Conservation (phyloP, 2,888 invertebrate genomes). For the Lamproptera curius region DNA sequence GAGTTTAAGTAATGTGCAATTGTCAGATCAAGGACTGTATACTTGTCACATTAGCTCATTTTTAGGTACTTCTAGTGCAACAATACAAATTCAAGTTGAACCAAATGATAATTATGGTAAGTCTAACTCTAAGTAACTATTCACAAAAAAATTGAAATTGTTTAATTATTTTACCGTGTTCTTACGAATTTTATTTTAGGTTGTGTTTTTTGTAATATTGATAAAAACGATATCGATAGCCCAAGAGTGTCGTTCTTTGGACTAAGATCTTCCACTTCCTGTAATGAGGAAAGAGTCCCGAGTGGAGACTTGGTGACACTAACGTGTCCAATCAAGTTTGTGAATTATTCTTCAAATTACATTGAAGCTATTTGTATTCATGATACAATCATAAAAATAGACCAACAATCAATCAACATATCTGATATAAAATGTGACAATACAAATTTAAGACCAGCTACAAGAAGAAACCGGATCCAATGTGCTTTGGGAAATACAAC, state of each 20-base stretch:
- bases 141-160: too few relatives aligned
- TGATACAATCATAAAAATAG: slow-evolving; percentile 31
- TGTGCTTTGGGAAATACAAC: slow-evolving; percentile 35
- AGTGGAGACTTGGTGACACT: slow-evolving; percentile 29
- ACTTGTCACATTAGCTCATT: slow-evolving; percentile 45
- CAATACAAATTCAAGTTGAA: slow-evolving; percentile 37
- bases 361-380: slow-evolving; percentile 34
- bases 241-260: slow-evolving; percentile 35
- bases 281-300: slow-evolving; percentile 34
- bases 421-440: slow-evolving; percentile 40
- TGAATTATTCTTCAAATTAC: slow-evolving; percentile 23
- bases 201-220: too few relatives aligned
- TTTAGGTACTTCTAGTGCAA: slow-evolving; percentile 27
- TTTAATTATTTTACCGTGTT: too few relatives aligned
- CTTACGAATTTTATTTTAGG: too few relatives aligned
- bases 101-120: too few relatives aligned
- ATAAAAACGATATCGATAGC: slow-evolving; percentile 18
- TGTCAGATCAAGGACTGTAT: slow-evolving; percentile 41
- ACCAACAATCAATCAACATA: slow-evolving; percentile 30
- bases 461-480: slow-evolving; percentile 5
- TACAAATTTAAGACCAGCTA: slow-evolving; percentile 28
- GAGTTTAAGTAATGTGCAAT: slow-evolving; percentile 28
- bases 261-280: slow-evolving; percentile 22
- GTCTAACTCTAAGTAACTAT: too few relatives aligned
- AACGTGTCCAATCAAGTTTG: slow-evolving; percentile 36